phyloP scores from a whole-genome alignment of 2,888 invertebrate species.

The Sphaerophoria rueppellii region DNA sequence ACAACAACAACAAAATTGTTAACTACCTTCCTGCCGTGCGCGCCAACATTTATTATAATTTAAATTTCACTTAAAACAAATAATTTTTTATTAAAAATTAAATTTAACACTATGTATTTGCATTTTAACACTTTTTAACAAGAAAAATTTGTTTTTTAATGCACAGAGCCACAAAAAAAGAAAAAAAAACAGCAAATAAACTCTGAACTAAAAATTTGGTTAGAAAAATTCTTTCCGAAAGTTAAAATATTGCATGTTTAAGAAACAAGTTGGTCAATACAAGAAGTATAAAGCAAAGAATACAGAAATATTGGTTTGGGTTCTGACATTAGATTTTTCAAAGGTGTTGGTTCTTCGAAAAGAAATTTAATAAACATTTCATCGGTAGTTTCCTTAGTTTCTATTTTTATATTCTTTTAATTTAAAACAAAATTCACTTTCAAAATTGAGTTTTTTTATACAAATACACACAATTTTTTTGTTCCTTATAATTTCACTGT shows the following conservation, averaged over 20 bases:
- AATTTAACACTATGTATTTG: slow-evolving; percentile 70
- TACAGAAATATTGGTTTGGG: slow-evolving; percentile 35
- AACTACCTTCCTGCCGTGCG: slow-evolving; percentile 82
- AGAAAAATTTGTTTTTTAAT: slow-evolving; percentile 14
- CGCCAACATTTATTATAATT: slow-evolving; percentile 74
- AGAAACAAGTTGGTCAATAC: neutral
- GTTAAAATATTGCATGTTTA: slow-evolving; percentile 46
- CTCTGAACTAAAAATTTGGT: slow-evolving; percentile 50
- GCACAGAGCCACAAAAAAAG: slow-evolving; percentile 27
- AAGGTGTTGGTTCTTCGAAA: slow-evolving; percentile 62
- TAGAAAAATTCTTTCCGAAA: neutral
- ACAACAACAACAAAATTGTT: slow-evolving; percentile 63
- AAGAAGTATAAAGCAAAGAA: slow-evolving; percentile 3
- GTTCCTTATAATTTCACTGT: slow-evolving; percentile 62
- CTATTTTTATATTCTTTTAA: slow-evolving; percentile 55
- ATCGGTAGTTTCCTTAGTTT: slow-evolving; percentile 54
- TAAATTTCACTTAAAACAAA: slow-evolving; percentile 12
- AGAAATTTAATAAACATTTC: neutral
- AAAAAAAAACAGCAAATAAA: slow-evolving; percentile 15
- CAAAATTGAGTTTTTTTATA: slow-evolving; percentile 76
- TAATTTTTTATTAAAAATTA: slow-evolving; percentile 75
- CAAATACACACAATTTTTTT: slow-evolving; percentile 67
- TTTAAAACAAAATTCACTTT: slow-evolving; percentile 59
- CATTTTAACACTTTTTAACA: slow-evolving; percentile 65
- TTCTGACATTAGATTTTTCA: slow-evolving; percentile 15